phyloP scores from a whole-genome alignment of 1,140 invertebrate genomes.

The Anadara kagoshimensis region DNA sequence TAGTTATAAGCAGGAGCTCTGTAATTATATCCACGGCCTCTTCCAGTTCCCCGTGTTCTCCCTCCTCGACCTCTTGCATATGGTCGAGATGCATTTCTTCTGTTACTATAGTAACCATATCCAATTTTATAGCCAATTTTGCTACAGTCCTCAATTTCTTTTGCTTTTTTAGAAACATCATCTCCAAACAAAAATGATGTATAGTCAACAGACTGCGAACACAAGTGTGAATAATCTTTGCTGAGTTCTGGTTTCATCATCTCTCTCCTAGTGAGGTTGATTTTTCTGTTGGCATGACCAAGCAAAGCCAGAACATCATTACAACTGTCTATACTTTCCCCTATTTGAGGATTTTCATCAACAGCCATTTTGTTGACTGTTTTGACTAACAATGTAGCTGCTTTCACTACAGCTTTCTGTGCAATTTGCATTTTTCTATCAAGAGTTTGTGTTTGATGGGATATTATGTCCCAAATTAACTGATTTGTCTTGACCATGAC shows the following conservation, averaged over 20 bases:
- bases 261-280: background rate
- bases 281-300: background rate
- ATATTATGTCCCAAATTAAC: no score
- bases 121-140: conserved; percentile 30
- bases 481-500: conserved; percentile 25
- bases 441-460: background rate
- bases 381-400: conserved; percentile 24
- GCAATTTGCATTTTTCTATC: conserved; percentile 34
- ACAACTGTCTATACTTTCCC: background rate
- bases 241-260: background rate
- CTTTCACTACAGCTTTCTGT: conserved; percentile 26
- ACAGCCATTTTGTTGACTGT: conserved; percentile 17
- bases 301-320: background rate
- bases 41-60: background rate
- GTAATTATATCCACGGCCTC: background rate
- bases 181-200: conserved; percentile 29
- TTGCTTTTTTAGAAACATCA: conserved; percentile 35
- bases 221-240: background rate
- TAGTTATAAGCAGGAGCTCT: no score
- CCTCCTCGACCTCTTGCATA: background rate
- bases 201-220: conserved; percentile 5
- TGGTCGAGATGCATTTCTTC: background rate
- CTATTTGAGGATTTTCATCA: conserved; percentile 5
- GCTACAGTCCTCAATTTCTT: conserved; percentile 31
- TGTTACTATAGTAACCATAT: background rate